These are phyloP conservation scores for Volucella zonaria DNA, from an alignment of 2,888 invertebrate genomes.

Conservation along the genomic window DNA sequence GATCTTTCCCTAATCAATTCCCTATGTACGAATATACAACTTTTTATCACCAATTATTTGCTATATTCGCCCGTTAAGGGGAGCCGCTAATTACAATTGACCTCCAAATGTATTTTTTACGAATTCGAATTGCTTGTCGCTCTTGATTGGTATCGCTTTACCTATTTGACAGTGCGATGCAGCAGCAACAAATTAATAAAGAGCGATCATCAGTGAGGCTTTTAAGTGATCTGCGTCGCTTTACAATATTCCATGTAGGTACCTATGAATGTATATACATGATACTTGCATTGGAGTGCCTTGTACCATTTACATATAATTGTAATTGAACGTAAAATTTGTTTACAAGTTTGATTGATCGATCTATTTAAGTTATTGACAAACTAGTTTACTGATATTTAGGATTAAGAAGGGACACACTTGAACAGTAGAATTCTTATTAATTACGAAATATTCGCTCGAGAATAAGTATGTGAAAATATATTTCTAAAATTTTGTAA, in stretches of 20 bases:
- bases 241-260: slow-evolving; percentile 37
- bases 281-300: not conserved
- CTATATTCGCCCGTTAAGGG: slow-evolving; percentile 1
- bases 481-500: not conserved
- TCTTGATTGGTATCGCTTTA: slow-evolving; percentile 67
- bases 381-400: slow-evolving; percentile 7
- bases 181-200: slow-evolving; percentile 48
- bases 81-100: slow-evolving; percentile 63
- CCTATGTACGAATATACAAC: not conserved
- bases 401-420: not conserved
- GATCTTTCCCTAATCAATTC: slow-evolving; percentile 34
- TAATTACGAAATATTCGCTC: not conserved
- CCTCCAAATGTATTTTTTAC: slow-evolving; percentile 60
- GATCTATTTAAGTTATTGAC: slow-evolving; percentile 16
- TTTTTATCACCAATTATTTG: slow-evolving; percentile 16
- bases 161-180: slow-evolving; percentile 33
- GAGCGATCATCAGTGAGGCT: slow-evolving; percentile 42
- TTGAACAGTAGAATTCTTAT: not conserved
- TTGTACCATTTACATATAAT: slow-evolving; percentile 19
- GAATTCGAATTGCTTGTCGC: slow-evolving; percentile 46
- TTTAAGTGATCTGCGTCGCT: slow-evolving; percentile 9
- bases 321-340: slow-evolving; percentile 21
- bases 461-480: not conserved
- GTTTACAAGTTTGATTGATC: slow-evolving; percentile 15
- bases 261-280: not conserved